Evolutionary conservation across 2,113 vertebrate genomes (phyloP).

Genomic region (Mirza zaza): DNA sequence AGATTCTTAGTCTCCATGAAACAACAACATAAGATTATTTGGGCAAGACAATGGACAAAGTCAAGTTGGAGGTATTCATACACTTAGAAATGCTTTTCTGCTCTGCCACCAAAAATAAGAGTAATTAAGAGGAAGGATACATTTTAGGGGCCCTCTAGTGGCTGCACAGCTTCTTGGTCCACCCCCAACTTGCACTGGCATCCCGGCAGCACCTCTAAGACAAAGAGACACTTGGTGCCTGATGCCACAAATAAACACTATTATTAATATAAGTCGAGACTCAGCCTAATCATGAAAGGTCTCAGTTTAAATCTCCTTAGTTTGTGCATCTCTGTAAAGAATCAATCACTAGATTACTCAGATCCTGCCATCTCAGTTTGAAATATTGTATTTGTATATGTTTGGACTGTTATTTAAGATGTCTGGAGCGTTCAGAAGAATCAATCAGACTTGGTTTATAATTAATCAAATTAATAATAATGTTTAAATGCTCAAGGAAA

Average conservation of each 20-base stretch:
- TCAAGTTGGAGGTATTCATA: not conserved
- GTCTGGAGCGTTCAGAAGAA: not conserved
- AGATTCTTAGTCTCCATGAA: not conserved
- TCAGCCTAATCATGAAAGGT: not conserved
- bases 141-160: not conserved
- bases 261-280: not conserved
- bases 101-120: not conserved
- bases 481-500: not conserved
- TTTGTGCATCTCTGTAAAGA: not conserved
- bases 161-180: not conserved
- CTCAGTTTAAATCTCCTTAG: not conserved
- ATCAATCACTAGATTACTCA: not conserved
- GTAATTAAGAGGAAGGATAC: not conserved
- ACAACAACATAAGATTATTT: not conserved
- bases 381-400: not conserved
- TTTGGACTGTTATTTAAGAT: not conserved
- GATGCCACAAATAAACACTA: not conserved
- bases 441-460: not conserved
- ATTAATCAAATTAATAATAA: not conserved
- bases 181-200: not conserved
- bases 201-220: not conserved
- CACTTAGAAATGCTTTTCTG: not conserved
- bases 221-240: not conserved
- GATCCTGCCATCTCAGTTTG: not conserved
- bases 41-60: not conserved